Base-by-base conservation (phyloP, 1,140 invertebrate species). In the Lasioglossum baleicum region DNA sequence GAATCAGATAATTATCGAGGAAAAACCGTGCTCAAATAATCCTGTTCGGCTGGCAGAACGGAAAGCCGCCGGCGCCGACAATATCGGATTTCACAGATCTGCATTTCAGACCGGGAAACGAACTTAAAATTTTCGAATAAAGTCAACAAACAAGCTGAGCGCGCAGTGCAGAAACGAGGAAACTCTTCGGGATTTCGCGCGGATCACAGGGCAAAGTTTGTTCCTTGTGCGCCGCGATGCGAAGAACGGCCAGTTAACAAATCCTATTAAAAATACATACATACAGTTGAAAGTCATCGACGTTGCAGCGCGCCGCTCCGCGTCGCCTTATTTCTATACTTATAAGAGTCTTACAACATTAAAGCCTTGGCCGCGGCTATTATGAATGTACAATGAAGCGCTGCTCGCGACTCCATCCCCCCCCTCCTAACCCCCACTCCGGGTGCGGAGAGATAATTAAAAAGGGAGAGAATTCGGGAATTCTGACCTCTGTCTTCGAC, bases 271-370 rank as follows among this genome's bases (percentile, higher is more conserved):
- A 87, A 87, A 87, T 81, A 78, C 22, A 87, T 81, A 78, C 22
- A 72, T 77, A 66, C 68, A 77, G 68, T 67, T 69, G 22, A 26
- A 64, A 82, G 53, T 44, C 61, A 63, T 72, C 65, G 73, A 31
- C 67, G 65, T 56, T 44, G 58, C 40, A 35, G 7, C 17, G 7
- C 17, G 56, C 31, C 53, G 20, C 86, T 80, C 67, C 17, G 74
- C n/a, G n/a, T n/a, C 75, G 44, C 40, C 78, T 86, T 87, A 73
- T 68, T 75, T 81, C 79, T 87, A 80, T 84, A 84, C 82, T 80
- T 82, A 84, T 84, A 87, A 87, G 86, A 87, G 85, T 68, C 85
- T 87, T 84, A 87, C 73, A 87, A 86, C 82, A 86, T 87, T 87
- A 87, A 86, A 80, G 56, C 61, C 73, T 51, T 26, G 75, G 20